Conservation (phyloP, 2,113 vertebrate genomes). For the Picathartes gymnocephalus region DNA sequence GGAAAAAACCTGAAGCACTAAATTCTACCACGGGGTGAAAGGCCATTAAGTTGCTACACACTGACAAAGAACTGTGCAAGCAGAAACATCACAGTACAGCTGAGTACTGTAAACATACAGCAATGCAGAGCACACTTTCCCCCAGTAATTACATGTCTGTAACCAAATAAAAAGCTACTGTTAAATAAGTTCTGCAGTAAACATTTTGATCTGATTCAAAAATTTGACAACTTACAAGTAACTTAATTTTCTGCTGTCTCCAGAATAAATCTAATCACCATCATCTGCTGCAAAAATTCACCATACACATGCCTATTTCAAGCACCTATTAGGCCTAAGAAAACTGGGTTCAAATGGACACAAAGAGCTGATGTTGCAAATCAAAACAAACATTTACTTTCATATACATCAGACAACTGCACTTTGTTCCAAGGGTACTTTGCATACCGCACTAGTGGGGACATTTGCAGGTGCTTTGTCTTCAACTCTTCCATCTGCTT, state of each 20-base stretch:
- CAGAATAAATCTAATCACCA: not conserved
- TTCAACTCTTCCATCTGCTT: slow-evolving; percentile 87
- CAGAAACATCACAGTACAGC: not conserved
- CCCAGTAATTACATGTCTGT: not conserved
- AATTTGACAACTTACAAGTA: not conserved
- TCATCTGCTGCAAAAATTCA: not conserved
- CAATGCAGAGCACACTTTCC: not conserved
- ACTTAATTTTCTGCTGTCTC: not conserved
- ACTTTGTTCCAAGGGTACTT: not conserved
- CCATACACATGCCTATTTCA: not conserved
- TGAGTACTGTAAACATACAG: not conserved
- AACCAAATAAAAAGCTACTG: not conserved
- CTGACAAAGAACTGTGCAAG: not conserved
- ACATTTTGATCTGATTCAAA: not conserved
- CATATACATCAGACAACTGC: not conserved
- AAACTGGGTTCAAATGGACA: not conserved
- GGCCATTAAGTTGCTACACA: not conserved
- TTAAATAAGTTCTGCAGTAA: not conserved
- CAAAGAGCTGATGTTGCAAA: not conserved
- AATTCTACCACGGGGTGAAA: not conserved
- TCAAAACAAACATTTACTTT: not conserved
- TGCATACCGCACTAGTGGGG: slow-evolving; percentile 82
- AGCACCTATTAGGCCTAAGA: not conserved
- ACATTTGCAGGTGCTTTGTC: slow-evolving; percentile 80
- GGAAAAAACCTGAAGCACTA: not conserved